These are phyloP conservation scores for Abrostola tripartita DNA, from an alignment of 2,888 invertebrate genomes.

Conservation along the genomic window DNA sequence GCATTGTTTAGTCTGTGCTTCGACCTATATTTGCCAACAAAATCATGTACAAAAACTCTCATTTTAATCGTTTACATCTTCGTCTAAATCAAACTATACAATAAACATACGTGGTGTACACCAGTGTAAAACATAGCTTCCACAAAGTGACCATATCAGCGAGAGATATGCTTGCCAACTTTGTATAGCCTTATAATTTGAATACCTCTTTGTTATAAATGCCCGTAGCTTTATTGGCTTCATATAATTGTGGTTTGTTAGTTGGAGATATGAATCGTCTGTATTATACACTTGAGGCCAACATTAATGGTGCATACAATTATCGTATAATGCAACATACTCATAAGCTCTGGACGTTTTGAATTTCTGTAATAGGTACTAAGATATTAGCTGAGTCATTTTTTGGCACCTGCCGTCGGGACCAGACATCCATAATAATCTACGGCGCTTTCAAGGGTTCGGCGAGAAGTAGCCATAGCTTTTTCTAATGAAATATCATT, in stretches of 20 bases:
- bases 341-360: no score
- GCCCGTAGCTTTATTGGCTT: slow-evolving; percentile 13
- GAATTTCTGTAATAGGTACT: no score
- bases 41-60: no score
- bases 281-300: background rate
- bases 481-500: no score
- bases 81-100: slow-evolving; percentile 3
- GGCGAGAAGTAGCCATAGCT: no score
- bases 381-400: no score
- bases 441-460: no score
- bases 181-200: slow-evolving; percentile 37
- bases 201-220: slow-evolving; percentile 12
- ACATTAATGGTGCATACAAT: background rate
- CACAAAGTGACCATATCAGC: slow-evolving; percentile 40
- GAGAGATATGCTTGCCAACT: slow-evolving; percentile 36
- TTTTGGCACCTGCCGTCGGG: no score
- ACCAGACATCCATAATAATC: no score
- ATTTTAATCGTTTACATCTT: background rate
- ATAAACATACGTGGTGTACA: slow-evolving; percentile 8
- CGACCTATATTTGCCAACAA: no score
- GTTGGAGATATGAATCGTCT: background rate
- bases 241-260: slow-evolving; percentile 2
- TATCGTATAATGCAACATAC: background rate
- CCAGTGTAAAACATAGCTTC: slow-evolving; percentile 9
- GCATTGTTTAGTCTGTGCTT: no score